These are phyloP conservation scores for Naja naja DNA, from an alignment of 2,113 vertebrate genomes.

Conservation along the genomic window DNA sequence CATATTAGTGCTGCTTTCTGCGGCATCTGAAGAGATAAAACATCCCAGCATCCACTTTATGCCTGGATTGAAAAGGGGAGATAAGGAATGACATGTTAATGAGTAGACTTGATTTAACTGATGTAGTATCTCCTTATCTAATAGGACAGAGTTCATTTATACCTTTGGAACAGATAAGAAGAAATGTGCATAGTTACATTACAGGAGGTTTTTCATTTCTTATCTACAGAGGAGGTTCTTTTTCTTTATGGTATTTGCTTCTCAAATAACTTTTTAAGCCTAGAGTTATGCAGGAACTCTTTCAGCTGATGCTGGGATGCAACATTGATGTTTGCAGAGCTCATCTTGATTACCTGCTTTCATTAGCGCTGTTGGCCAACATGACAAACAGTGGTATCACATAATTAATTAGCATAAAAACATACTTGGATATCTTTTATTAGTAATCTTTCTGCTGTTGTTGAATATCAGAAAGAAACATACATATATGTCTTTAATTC, in stretches of 20 bases:
- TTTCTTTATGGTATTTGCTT: neutral
- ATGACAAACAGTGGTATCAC: neutral
- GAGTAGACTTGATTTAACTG: neutral
- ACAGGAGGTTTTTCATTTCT: conserved; percentile 11
- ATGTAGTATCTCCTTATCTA: conserved; percentile 10
- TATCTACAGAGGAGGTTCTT: neutral
- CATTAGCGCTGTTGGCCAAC: neutral
- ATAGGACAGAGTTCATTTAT: neutral
- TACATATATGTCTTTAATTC: neutral
- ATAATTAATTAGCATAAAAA: neutral
- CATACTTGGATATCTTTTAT: neutral
- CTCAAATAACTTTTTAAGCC: neutral
- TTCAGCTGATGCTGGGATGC: neutral
- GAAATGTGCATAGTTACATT: conserved; percentile 3
- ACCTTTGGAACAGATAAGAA: conserved; percentile 3
- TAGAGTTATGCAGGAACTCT: neutral
- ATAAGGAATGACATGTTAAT: conserved; percentile 23
- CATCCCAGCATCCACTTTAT: neutral
- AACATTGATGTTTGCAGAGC: neutral
- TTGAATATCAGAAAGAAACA: neutral
- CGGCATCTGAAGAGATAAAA: conserved; percentile 19
- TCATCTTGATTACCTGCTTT: neutral
- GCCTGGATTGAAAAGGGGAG: neutral
- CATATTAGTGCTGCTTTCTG: neutral
- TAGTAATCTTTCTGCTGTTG: neutral